Conservation (phyloP, 2,797 vertebrate genomes). For the Parambassis ranga region DNA sequence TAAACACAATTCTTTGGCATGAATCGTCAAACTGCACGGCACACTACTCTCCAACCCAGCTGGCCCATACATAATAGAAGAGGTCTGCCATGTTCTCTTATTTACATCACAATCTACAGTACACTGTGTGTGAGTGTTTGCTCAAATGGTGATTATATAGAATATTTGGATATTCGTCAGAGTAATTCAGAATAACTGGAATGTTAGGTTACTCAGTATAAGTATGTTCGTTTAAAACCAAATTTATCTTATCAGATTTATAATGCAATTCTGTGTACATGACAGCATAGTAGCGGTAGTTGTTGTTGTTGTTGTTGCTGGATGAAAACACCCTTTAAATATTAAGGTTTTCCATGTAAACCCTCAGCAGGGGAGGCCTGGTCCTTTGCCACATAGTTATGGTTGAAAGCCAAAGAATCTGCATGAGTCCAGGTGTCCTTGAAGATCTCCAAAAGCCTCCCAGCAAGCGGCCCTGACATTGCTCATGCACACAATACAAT, state of each 20-base stretch:
- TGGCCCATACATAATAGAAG: not conserved
- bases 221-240: too few species aligned
- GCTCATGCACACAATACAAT: not conserved
- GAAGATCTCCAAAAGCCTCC: not conserved
- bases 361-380: not conserved
- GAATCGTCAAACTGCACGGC: too few species aligned
- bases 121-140: not conserved
- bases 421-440: not conserved
- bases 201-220: too few species aligned
- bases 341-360: not conserved
- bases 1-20: not conserved
- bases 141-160: not conserved
- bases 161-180: too few species aligned
- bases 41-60: not conserved
- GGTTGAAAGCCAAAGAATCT: not conserved
- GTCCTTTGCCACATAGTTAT: not conserved
- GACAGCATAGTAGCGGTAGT: not conserved
- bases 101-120: not conserved
- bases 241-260: not conserved
- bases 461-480: not conserved
- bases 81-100: not conserved
- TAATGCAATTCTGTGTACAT: not conserved
- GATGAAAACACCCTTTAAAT: not conserved
- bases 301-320: too few species aligned
- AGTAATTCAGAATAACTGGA: too few species aligned